Evolutionary conservation across 2,113 vertebrate species (phyloP).

Genomic region (Falcunculus frontatus): DNA sequence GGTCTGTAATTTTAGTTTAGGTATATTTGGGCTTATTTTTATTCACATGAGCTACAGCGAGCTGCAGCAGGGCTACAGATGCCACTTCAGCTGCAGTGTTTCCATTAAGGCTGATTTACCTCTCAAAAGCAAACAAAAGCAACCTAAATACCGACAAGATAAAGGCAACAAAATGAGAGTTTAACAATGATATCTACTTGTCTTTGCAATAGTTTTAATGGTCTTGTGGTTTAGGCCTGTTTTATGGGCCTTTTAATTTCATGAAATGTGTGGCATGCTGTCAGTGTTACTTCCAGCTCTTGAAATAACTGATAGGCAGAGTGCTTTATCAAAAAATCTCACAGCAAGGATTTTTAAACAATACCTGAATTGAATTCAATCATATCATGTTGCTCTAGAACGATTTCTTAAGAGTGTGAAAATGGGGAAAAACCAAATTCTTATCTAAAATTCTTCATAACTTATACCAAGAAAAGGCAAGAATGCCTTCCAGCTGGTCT

Average conservation of each 20-base stretch:
- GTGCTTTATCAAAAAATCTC: neutral
- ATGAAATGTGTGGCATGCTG: neutral
- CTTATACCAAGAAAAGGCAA: neutral
- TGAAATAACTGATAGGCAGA: neutral
- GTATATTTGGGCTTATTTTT: neutral
- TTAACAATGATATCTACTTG: neutral
- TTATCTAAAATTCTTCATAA: neutral
- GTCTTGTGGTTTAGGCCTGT: neutral
- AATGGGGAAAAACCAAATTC: neutral
- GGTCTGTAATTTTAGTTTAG: neutral
- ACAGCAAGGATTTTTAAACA: neutral
- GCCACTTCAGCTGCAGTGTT: neutral
- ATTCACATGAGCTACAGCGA: neutral
- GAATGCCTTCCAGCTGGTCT: neutral
- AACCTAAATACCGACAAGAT: neutral
- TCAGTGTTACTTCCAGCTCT: neutral
- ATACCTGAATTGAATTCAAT: neutral
- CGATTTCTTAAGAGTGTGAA: neutral
- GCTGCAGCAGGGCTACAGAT: neutral
- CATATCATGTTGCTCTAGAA: neutral
- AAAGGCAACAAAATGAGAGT: neutral
- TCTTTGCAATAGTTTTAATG: neutral
- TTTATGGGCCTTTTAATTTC: neutral
- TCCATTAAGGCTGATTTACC: neutral
- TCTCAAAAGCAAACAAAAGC: neutral